Percentiles rank a stretch among this genome's conserved stretches.
phyloP scores from a whole-genome alignment of 1,140 invertebrate genomes.

The Idris sp. region DNA sequence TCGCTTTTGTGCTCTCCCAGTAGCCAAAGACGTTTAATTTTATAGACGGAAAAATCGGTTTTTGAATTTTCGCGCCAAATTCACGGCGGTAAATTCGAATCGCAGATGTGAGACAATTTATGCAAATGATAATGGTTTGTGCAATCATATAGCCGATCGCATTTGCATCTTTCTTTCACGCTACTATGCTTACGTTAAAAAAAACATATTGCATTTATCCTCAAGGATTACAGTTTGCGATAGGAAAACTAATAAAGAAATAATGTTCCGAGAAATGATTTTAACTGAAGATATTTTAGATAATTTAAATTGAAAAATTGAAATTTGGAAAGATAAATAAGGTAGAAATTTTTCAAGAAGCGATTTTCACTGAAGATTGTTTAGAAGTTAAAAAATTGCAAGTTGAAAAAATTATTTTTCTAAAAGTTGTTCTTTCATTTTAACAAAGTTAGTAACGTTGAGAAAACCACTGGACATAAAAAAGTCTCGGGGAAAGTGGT shows the following conservation, averaged over 20 bases:
- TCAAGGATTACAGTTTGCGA: slow-evolving; percentile 13
- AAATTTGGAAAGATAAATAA: too few species aligned
- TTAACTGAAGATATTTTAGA: too few species aligned
- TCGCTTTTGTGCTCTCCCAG: slow-evolving; percentile 17
- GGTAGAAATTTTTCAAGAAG: too few species aligned
- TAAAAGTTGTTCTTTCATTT: slow-evolving; percentile 17
- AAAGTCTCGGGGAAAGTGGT: slow-evolving; percentile 54
- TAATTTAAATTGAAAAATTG: too few species aligned
- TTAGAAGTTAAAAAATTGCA: too few species aligned
- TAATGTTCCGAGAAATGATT: not conserved
- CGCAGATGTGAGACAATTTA: slow-evolving; percentile 52
- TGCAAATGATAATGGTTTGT: slow-evolving; percentile 67
- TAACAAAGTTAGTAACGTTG: slow-evolving; percentile 8
- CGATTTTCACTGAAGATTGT: too few species aligned
- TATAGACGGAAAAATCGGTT: not conserved
- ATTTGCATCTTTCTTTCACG: slow-evolving; percentile 45
- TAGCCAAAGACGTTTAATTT: not conserved
- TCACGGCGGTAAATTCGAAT: slow-evolving; percentile 5
- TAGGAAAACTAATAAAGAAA: slow-evolving; percentile 15
- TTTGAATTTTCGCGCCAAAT: slow-evolving; percentile 5
- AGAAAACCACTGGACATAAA: slow-evolving; percentile 11
- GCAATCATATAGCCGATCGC: slow-evolving; percentile 60
- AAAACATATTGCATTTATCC: slow-evolving; percentile 22
- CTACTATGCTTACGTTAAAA: slow-evolving; percentile 19
- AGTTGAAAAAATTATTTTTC: too few species aligned